These are phyloP conservation scores for Hyles euphorbiae DNA, from an alignment of 1,140 invertebrate species.

Conservation along the genomic window DNA sequence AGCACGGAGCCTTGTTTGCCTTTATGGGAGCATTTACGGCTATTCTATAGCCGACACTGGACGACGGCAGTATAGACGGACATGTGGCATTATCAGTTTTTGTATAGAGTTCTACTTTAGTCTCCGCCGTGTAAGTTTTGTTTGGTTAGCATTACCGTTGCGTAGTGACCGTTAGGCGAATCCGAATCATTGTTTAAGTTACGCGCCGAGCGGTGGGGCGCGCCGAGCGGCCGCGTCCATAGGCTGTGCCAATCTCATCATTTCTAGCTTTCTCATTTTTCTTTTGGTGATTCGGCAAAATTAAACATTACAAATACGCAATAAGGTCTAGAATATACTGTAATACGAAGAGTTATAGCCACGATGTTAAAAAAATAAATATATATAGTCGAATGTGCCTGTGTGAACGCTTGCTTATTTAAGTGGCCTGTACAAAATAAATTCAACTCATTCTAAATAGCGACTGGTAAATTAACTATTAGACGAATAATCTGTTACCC, in stretches of 20 bases:
- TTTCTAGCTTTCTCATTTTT: neutral
- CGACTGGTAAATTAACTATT: conserved; percentile 9
- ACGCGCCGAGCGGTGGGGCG: too few relatives aligned
- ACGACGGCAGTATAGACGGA: too few relatives aligned
- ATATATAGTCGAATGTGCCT: conserved; percentile 31
- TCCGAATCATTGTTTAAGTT: too few relatives aligned
- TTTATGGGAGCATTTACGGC: too few relatives aligned
- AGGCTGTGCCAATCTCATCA: conserved; percentile 7
- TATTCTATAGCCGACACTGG: too few relatives aligned
- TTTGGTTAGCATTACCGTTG: too few relatives aligned
- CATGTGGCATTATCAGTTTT: too few relatives aligned
- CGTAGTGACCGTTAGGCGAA: too few relatives aligned
- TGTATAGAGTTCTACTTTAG: too few relatives aligned
- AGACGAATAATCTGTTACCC: neutral
- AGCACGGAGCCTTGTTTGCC: too few relatives aligned
- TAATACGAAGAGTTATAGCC: neutral
- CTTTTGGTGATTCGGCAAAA: conserved; percentile 58
- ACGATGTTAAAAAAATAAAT: conserved; percentile 7
- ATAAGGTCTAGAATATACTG: neutral
- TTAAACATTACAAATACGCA: conserved; percentile 15
- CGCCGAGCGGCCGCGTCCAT: too few relatives aligned
- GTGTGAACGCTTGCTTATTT: conserved; percentile 25
- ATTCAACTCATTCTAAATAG: neutral
- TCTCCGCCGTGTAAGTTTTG: too few relatives aligned
- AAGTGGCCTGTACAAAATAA: conserved; percentile 16